Conservation (phyloP, 2,797 vertebrate genomes). For the Simalia tracyae region DNA sequence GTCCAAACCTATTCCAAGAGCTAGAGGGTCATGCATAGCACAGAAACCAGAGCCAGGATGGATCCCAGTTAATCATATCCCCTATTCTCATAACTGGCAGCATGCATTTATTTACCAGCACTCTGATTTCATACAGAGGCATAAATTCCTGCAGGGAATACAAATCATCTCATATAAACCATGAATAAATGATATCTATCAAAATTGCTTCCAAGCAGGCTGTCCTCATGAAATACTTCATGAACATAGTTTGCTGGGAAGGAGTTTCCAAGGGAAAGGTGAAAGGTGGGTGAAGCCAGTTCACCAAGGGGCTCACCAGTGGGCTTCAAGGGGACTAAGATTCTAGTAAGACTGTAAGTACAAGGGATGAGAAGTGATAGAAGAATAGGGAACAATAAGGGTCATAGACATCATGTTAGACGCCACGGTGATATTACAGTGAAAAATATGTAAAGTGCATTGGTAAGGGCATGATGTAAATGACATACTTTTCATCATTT, state of each 20-base stretch:
- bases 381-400: not conserved
- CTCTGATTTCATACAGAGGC: not conserved
- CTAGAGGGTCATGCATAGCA: not conserved
- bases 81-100: not conserved
- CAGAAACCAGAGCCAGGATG: not conserved
- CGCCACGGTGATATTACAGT: not conserved
- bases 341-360: not conserved
- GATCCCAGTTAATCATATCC: not conserved
- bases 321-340: not conserved
- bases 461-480: not conserved
- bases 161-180: slow-evolving; percentile 7
- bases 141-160: slow-evolving; percentile 16
- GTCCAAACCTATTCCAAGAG: not conserved
- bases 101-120: not conserved
- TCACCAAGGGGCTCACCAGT: not conserved
- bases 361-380: not conserved
- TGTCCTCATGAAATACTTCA: not conserved
- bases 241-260: not conserved
- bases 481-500: not conserved
- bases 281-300: not conserved
- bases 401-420: not conserved
- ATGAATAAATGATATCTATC: not conserved
- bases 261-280: not conserved
- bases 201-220: not conserved
- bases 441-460: not conserved